Evolutionary conservation across 2,888 invertebrate species (phyloP).

Genomic region (Papilio elwesi): DNA sequence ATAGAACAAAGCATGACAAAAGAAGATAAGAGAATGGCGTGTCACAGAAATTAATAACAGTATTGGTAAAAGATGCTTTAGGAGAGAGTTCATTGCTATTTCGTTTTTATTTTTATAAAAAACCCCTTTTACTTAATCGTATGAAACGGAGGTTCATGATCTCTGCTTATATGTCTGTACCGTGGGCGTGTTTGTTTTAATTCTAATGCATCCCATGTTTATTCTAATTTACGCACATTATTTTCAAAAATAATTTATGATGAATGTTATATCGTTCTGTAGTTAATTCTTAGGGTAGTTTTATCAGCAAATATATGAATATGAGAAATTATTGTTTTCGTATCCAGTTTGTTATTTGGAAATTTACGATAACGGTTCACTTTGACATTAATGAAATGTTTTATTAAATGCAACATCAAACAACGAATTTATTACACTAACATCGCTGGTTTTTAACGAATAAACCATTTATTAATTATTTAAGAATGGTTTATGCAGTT

Average conservation of each 20-base stretch:
- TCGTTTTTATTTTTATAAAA: neutral
- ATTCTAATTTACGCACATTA: no score
- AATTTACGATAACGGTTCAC: constrained; percentile 34
- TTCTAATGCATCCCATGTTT: no score
- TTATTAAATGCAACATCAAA: constrained; percentile 28
- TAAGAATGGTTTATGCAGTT: constrained; percentile 5
- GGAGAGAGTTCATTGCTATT: neutral
- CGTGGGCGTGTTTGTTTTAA: no score
- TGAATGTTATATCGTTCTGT: no score
- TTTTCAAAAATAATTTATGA: no score
- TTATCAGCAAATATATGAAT: constrained; percentile 11
- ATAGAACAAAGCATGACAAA: neutral
- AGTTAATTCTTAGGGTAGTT: no score
- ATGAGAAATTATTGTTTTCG: constrained; percentile 14
- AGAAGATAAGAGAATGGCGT: neutral
- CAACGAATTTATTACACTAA: constrained; percentile 24
- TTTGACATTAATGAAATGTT: constrained; percentile 34
- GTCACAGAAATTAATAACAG: neutral
- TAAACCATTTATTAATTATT: constrained; percentile 6
- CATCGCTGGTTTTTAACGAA: constrained; percentile 18
- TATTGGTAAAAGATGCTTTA: neutral
- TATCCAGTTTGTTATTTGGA: constrained; percentile 22
- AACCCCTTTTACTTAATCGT: neutral
- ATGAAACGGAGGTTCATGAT: neutral
- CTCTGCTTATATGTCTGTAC: neutral